A percentile compares a stretch with the other conserved stretches of the same genome.
Evolutionary conservation across 2,797 vertebrate genomes (phyloP).

Genomic region (Fringilla coelebs): DNA sequence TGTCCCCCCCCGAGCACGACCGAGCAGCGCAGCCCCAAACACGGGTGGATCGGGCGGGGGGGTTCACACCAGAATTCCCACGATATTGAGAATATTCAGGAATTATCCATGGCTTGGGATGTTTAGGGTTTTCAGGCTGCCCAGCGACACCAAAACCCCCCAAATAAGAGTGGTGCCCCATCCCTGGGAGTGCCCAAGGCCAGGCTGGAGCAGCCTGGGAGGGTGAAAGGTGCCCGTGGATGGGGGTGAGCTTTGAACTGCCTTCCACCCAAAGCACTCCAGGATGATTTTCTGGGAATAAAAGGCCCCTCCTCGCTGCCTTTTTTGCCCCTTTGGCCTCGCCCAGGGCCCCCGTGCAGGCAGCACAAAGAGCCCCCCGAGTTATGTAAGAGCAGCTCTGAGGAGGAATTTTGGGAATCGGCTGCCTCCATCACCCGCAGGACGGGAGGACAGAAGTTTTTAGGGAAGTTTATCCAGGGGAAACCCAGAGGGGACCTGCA

Average conservation of each 20-base stretch:
- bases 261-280: not conserved
- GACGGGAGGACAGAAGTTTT: not conserved
- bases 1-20: not conserved
- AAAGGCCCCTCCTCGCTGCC: not conserved
- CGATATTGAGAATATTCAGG: not conserved
- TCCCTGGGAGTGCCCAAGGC: not conserved
- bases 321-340: not conserved
- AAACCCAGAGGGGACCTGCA: not conserved
- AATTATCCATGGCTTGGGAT: not conserved
- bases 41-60: too few relatives aligned
- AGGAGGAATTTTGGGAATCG: not conserved
- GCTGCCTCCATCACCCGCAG: not conserved
- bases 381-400: not conserved
- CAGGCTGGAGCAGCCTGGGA: not conserved
- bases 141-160: not conserved
- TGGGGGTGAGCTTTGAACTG: not conserved
- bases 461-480: not conserved
- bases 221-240: not conserved
- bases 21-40: not conserved
- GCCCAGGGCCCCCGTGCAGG: not conserved
- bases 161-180: not conserved
- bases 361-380: not conserved
- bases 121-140: not conserved
- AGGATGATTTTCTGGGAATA: not conserved
- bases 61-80: not conserved